A percentile compares a stretch with the other conserved stretches of the same genome.
Conservation (phyloP, 2,797 vertebrate species). For the Melanogrammus aeglefinus region DNA sequence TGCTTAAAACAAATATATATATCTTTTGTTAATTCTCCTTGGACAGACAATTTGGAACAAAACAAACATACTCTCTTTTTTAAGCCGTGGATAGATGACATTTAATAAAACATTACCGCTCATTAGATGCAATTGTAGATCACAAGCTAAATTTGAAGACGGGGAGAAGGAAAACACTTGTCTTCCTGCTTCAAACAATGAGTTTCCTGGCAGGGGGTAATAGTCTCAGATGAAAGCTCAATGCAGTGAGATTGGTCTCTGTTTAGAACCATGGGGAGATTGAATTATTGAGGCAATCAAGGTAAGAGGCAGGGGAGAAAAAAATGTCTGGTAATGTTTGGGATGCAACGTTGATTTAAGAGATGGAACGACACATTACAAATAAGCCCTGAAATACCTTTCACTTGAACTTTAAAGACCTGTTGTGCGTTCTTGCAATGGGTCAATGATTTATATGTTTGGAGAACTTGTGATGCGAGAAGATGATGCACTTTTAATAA, state of each 20-base stretch:
- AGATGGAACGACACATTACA: neutral
- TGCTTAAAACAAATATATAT: too few species aligned
- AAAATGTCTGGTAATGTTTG: neutral
- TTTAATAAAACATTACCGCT: too few species aligned
- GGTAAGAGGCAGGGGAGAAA: neutral
- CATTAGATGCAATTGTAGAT: too few species aligned
- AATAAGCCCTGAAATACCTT: neutral
- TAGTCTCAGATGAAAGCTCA: neutral
- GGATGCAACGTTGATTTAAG: neutral
- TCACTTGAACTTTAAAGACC: neutral
- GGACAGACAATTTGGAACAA: too few species aligned
- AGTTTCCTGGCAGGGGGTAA: neutral
- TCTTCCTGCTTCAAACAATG: neutral
- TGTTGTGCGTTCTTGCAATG: neutral
- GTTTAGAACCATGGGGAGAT: neutral
- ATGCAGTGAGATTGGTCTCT: neutral
- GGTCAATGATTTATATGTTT: neutral
- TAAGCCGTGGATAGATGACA: too few species aligned
- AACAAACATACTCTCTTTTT: too few species aligned
- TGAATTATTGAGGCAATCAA: neutral
- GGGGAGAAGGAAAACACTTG: too few species aligned
- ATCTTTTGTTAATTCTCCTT: too few species aligned
- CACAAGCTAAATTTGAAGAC: too few species aligned
- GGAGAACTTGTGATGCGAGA: neutral
- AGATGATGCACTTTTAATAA: neutral